Evolutionary conservation across 2,888 invertebrate genomes (phyloP).

Genomic region (Caenorhabditis imperialis): DNA sequence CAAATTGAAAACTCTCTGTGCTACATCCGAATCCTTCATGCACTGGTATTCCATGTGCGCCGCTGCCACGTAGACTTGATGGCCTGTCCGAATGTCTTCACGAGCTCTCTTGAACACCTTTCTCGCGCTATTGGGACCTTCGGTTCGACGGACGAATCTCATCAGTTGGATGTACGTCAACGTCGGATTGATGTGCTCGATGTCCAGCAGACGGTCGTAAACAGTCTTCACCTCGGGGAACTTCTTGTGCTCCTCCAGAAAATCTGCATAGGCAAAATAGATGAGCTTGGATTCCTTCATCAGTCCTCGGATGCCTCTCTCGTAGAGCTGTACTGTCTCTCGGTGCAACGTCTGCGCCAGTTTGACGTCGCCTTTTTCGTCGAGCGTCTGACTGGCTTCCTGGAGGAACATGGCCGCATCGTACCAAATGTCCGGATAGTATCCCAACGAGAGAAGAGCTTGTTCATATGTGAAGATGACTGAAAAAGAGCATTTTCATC

Average conservation of each 20-base stretch:
- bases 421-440: conserved; percentile 99
- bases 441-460: conserved; percentile 93
- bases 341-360: conserved; percentile 55
- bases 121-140: conserved; percentile 96
- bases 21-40: conserved; percentile 89
- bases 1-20: conserved; percentile 95
- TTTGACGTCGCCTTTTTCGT: conserved; percentile 82
- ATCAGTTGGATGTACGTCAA: conserved; percentile 98
- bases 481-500: conserved; percentile 71
- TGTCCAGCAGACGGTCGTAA: conserved; percentile 91
- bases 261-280: conserved; percentile 96
- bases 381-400: conserved; percentile 91
- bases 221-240: conserved; percentile 96
- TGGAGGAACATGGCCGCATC: conserved; percentile 97
- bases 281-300: conserved; percentile 92
- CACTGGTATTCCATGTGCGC: conserved; percentile 99
- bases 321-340: conserved; percentile 85
- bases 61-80: conserved; percentile 95
- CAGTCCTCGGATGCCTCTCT: conserved; percentile 90
- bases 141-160: conserved; percentile 96
- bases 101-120: conserved; percentile 93
- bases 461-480: conserved; percentile 99
- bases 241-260: conserved; percentile 91
- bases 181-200: conserved; percentile 93
- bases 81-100: conserved; percentile 88